Percentiles rank a stretch among this genome's conserved stretches.
These are phyloP conservation scores for Stomorhina lunata DNA, from an alignment of 2,888 invertebrate species.

Conservation along the genomic window DNA sequence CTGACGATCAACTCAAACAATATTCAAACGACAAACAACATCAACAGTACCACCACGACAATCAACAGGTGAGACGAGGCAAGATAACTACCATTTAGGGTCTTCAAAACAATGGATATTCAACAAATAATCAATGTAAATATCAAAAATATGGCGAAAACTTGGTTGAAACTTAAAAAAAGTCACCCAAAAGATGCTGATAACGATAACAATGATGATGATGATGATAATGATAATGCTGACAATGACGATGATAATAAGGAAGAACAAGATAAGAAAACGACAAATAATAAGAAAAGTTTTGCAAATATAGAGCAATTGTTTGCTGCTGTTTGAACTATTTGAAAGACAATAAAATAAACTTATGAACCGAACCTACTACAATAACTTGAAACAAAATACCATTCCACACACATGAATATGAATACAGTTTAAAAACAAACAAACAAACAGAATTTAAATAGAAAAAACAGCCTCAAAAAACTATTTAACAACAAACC, in stretches of 20 bases:
- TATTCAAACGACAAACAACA: conserved; percentile 69
- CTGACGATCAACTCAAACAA: conserved; percentile 54
- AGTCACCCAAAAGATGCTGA: background rate
- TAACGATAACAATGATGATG: background rate
- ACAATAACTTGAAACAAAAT: conserved; percentile 40
- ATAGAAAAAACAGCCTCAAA: conserved; percentile 12
- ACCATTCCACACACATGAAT: conserved; percentile 63
- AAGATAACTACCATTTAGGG: conserved; percentile 77
- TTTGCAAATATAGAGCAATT: conserved; percentile 54
- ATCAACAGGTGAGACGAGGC: conserved; percentile 80
- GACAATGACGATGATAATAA: background rate
- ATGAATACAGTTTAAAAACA: conserved; percentile 48
- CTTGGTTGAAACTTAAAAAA: conserved; percentile 50
- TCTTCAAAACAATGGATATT: conserved; percentile 66
- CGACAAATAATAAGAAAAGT: conserved; percentile 41
- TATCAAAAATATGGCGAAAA: conserved; percentile 62
- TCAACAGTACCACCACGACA: conserved; percentile 69
- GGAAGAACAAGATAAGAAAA: conserved; percentile 5
- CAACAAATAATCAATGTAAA: conserved; percentile 64
- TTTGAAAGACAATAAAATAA: conserved; percentile 61
- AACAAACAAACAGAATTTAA: conserved; percentile 17
- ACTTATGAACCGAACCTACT: conserved; percentile 37
- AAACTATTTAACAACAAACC: background rate
- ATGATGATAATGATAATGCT: background rate
- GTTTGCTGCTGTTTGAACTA: conserved; percentile 63